These are phyloP conservation scores for Volucella bombylans DNA, from an alignment of 2,888 invertebrate genomes.

Conservation along the genomic window DNA sequence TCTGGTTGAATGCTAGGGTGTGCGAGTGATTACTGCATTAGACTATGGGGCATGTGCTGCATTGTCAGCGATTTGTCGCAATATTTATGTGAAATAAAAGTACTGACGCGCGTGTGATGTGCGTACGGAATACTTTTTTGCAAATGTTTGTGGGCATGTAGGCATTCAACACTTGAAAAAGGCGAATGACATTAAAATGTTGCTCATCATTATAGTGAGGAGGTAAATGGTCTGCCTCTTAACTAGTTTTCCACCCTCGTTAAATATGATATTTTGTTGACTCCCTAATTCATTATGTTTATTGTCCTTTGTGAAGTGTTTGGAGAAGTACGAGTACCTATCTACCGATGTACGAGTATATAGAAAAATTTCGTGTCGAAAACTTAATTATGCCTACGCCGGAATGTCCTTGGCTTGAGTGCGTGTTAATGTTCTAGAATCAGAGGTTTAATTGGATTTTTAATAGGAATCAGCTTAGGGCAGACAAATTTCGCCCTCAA, in stretches of 20 bases:
- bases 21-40: slow-evolving; percentile 49
- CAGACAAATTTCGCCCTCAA: background rate
- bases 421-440: slow-evolving; percentile 31
- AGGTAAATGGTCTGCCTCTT: slow-evolving; percentile 2
- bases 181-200: slow-evolving; percentile 26
- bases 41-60: slow-evolving; percentile 45
- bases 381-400: slow-evolving; percentile 24
- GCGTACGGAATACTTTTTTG: slow-evolving; percentile 23
- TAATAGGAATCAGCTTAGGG: background rate
- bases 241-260: slow-evolving; percentile 5
- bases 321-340: background rate
- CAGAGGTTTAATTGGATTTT: background rate
- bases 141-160: background rate
- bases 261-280: background rate
- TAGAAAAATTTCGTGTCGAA: background rate
- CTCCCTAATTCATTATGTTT: slow-evolving; percentile 17
- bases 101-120: slow-evolving; percentile 32
- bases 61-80: slow-evolving; percentile 58
- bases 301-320: background rate
- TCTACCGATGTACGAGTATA: too few species aligned
- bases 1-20: slow-evolving; percentile 25
- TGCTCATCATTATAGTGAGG: slow-evolving; percentile 7
- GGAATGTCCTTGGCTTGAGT: slow-evolving; percentile 14
- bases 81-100: slow-evolving; percentile 20
- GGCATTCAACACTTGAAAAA: background rate